Percentiles rank a stretch among this genome's conserved stretches.
phyloP scores from a whole-genome alignment of 2,113 vertebrate species.

The Leptobrachium leishanense region DNA sequence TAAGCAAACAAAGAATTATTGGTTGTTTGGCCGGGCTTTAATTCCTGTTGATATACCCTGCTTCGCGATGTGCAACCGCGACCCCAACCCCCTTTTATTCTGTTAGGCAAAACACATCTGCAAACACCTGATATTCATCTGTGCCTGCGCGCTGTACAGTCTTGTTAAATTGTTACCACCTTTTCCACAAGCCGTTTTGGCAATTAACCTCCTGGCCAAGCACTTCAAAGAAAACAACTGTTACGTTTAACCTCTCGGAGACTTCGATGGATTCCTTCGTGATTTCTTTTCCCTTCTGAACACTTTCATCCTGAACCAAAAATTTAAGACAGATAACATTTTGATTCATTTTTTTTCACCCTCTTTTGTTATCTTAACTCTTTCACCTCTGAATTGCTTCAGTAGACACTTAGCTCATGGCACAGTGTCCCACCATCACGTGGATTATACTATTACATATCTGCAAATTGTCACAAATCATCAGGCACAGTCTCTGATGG shows the following conservation, averaged over 20 bases:
- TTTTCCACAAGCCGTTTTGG: conserved; percentile 88
- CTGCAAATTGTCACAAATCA: no score
- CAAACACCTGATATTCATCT: conserved; percentile 93
- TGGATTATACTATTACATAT: no score
- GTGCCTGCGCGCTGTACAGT: conserved; percentile 75
- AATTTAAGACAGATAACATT: conserved; percentile 67
- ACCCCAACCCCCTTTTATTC: conserved; percentile 55
- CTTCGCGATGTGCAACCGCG: conserved; percentile 2
- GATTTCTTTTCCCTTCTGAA: conserved; percentile 72
- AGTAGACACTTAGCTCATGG: conserved; percentile 39
- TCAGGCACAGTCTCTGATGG: no score
- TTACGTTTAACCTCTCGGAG: conserved; percentile 87
- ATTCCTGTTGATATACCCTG: conserved; percentile 54
- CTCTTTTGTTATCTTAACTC: conserved; percentile 63
- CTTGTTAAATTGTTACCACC: conserved; percentile 99
- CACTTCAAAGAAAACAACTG: conserved; percentile 90
- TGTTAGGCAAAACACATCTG: conserved; percentile 76
- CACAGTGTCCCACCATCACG: not conserved
- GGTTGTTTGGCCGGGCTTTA: conserved; percentile 78
- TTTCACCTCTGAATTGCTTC: conserved; percentile 45
- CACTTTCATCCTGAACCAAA: conserved; percentile 78
- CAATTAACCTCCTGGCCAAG: conserved; percentile 89
- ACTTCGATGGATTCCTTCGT: conserved; percentile 74
- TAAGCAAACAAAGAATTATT: conserved; percentile 96
- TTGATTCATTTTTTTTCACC: conserved; percentile 56